A percentile compares a stretch with the other conserved stretches of the same genome.
These are phyloP conservation scores for Empis livida DNA, from an alignment of 2,888 invertebrate species.

Conservation along the genomic window DNA sequence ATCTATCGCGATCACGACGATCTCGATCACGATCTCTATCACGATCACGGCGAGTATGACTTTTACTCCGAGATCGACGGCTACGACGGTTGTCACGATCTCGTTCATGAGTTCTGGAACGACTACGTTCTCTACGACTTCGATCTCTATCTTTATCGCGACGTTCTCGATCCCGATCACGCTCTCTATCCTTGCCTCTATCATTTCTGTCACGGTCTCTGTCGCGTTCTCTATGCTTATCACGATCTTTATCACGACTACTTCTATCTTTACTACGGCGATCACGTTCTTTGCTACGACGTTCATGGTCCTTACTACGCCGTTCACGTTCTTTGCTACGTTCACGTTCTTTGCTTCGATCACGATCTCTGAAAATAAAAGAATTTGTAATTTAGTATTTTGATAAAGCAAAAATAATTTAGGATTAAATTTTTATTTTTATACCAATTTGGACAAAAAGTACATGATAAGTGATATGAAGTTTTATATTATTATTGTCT, in stretches of 20 bases:
- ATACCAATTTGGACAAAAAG: no score
- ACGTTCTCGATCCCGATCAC: conserved; percentile 13
- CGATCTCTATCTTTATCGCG: conserved; percentile 10
- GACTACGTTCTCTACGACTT: conserved; percentile 10
- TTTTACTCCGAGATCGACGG: conserved; percentile 6
- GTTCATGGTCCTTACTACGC: not conserved
- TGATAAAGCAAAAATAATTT: no score
- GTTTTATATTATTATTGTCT: no score
- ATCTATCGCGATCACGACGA: conserved; percentile 35
- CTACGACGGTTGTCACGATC: conserved; percentile 18
- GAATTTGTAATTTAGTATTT: no score
- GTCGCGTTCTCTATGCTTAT: conserved; percentile 14
- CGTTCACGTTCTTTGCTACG: conserved; percentile 12
- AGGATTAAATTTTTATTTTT: no score
- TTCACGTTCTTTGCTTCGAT: conserved; percentile 15
- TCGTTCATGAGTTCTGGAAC: conserved; percentile 16
- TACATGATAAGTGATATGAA: no score
- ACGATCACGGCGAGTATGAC: conserved; percentile 17
- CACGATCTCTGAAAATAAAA: conserved; percentile 6
- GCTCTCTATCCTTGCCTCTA: conserved; percentile 9
- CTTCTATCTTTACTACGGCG: not conserved
- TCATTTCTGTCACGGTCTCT: conserved; percentile 11
- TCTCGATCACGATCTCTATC: conserved; percentile 38
- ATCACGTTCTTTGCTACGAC: not conserved
- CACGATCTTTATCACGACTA: conserved; percentile 23